phyloP scores from a whole-genome alignment of 1,140 invertebrate species.

The Arion vulgaris region DNA sequence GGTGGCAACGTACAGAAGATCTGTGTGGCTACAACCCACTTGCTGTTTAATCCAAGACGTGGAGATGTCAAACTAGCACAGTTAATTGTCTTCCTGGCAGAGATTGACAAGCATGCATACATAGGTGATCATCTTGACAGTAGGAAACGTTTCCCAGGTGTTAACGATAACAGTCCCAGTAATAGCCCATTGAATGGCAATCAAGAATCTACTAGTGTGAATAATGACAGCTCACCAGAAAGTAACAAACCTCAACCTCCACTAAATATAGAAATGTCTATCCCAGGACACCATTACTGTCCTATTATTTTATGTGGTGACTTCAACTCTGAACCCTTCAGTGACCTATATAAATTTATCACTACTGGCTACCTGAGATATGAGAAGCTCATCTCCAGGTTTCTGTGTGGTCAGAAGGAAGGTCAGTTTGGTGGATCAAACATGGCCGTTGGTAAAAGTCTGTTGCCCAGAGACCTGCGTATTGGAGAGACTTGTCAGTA shows the following conservation, averaged over 20 bases:
- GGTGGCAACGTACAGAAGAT: constrained; percentile 66
- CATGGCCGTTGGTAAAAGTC: constrained; percentile 64
- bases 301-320: constrained; percentile 91
- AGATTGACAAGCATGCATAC: constrained; percentile 78
- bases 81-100: constrained; percentile 82
- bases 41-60: constrained; percentile 92
- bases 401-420: constrained; percentile 67
- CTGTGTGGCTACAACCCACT: constrained; percentile 91
- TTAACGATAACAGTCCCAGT: background rate
- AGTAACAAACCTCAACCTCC: background rate
- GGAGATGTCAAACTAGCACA: constrained; percentile 92
- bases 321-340: constrained; percentile 85
- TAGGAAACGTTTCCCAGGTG: background rate
- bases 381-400: constrained; percentile 62
- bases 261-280: background rate
- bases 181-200: background rate
- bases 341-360: constrained; percentile 82
- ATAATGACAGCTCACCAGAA: background rate
- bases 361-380: constrained; percentile 79
- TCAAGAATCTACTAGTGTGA: background rate
- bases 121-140: background rate
- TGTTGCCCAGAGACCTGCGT: constrained; percentile 75
- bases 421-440: constrained; percentile 40
- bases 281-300: constrained; percentile 72
- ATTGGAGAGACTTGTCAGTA: constrained; percentile 82